Evolutionary conservation across 1,140 invertebrate genomes (phyloP), one percentile per base, ranked within the genome.

Genomic region (Andrena cerasifolii): DNA sequence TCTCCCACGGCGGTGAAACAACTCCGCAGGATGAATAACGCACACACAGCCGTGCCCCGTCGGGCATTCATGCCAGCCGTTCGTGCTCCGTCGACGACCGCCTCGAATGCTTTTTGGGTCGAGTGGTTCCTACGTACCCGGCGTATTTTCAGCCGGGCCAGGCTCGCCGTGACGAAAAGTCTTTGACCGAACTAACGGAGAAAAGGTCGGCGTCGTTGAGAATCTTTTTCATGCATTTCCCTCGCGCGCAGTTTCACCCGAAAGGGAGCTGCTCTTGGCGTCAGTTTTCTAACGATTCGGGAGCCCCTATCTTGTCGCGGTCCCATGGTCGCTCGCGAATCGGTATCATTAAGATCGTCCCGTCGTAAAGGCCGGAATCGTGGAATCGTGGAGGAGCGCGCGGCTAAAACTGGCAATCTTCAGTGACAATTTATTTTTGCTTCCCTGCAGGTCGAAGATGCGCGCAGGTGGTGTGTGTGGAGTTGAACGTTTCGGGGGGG

Each of bases 51-150:
- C 51, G 18, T 65, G 63, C 68, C 49, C 77, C 40, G 36, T 18
- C 56, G 14, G 28, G 49, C 58, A 79, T 75, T 75, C 51, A 65
- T n/a, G 45, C 51, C 14, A 53, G 76, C 68, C 80, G 56, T 63
- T 83, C 51, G 62, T 70, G 71, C 84, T 84, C 63, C 66, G 72
- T 72, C 54, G 62, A 76, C 72, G 63, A 58, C 43, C 67, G 68
- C 40, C 65, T 72, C 63, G 40, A 81, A 74, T 78, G 63, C 58
- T 84, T 85, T 85, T 74, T 85, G 68, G 83, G 83, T 85, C 82
- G 82, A 84, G 81, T 76, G 71, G 76, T 73, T 65, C 45, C 49
- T 78, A 63, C 68, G 49, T 80, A 66, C n/a, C 56, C 47, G 21
- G 26, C 33, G 76, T 70, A 68, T 83, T 82, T 79, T 83, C 45